Percentiles rank a stretch among this genome's conserved stretches.
phyloP scores from a whole-genome alignment of 2,888 invertebrate species.

The Sussaba pulchella region DNA sequence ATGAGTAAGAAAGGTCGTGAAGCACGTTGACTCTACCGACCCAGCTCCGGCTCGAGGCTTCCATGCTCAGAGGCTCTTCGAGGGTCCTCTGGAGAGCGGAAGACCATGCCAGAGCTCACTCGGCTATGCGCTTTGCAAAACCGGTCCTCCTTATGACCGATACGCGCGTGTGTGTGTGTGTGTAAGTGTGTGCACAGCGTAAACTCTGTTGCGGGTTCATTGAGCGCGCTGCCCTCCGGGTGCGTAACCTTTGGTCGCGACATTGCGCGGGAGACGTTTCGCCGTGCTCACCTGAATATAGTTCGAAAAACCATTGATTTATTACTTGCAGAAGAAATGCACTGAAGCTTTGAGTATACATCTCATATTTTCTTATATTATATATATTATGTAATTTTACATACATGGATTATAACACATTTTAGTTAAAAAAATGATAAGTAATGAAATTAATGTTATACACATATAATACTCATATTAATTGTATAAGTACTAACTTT shows the following conservation, averaged over 20 bases:
- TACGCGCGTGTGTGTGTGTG: no score
- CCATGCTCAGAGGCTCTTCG: constrained; percentile 12
- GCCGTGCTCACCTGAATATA: background rate
- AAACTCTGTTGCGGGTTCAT: constrained; percentile 20
- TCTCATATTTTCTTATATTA: no score
- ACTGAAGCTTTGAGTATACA: no score
- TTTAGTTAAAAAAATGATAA: no score
- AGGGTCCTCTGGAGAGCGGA: constrained; percentile 17
- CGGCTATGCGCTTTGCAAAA: constrained; percentile 23
- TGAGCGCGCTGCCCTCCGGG: constrained; percentile 11
- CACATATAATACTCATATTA: no score
- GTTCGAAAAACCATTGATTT: no score
- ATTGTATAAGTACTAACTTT: no score
- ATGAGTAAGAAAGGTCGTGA: constrained; percentile 41
- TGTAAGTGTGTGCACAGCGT: constrained; percentile 6
- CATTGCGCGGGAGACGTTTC: background rate
- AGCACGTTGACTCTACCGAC: constrained; percentile 30
- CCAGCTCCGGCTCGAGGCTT: background rate
- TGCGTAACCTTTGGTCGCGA: constrained; percentile 11
- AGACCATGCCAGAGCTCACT: constrained; percentile 15
- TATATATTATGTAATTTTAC: no score
- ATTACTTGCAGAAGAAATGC: background rate
- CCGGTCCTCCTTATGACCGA: constrained; percentile 23
- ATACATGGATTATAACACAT: no score
- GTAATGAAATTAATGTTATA: no score